Evolutionary conservation across 2,888 invertebrate species (phyloP).

Genomic region (Netelia inedita): DNA sequence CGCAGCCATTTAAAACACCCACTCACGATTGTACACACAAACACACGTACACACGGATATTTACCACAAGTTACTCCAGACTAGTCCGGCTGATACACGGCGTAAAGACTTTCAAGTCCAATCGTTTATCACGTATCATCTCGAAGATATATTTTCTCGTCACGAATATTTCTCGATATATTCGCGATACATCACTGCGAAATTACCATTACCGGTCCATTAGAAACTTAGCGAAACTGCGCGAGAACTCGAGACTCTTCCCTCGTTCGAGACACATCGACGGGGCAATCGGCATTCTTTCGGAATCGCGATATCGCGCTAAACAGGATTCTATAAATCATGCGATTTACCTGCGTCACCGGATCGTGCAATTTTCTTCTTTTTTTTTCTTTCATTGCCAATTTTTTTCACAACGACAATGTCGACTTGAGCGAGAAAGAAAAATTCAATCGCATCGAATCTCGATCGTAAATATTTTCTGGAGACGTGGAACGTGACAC

Average conservation of each 20-base stretch:
- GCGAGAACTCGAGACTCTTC: background rate
- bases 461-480: no score
- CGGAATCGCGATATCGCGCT: background rate
- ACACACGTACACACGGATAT: background rate
- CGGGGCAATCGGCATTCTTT: slow-evolving; percentile 2
- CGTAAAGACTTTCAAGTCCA: background rate
- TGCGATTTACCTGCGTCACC: background rate
- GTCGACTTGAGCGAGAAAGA: no score
- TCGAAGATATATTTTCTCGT: slow-evolving; percentile 6
- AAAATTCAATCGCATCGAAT: no score
- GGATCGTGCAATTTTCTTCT: background rate
- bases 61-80: background rate
- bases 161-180: background rate
- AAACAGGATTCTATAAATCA: slow-evolving; percentile 13
- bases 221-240: slow-evolving; percentile 1
- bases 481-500: no score
- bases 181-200: slow-evolving; percentile 4
- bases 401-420: no score
- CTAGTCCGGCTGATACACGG: background rate
- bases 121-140: slow-evolving; percentile 17
- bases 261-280: background rate
- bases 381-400: background rate
- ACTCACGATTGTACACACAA: no score
- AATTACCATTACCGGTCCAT: slow-evolving; percentile 21
- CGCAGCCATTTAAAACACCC: no score